phyloP scores from a whole-genome alignment of 2,113 vertebrate species.

The Dromiciops gliroides region DNA sequence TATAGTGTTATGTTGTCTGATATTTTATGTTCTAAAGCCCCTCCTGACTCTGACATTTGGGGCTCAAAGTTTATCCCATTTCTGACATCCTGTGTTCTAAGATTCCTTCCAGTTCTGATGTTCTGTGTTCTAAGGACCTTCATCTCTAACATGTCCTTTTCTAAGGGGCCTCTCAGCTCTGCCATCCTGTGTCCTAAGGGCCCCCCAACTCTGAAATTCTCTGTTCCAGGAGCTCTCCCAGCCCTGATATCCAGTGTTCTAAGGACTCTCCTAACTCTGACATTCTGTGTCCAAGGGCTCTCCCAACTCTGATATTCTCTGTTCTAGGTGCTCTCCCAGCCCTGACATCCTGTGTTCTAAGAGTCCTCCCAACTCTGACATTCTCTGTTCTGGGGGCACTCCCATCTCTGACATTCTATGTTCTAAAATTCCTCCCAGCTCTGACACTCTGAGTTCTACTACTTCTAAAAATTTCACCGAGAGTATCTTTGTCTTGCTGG shows the following conservation, averaged over 20 bases:
- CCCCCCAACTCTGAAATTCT: neutral
- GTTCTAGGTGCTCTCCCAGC: neutral
- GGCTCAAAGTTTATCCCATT: neutral
- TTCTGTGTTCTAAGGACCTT: fast-evolving
- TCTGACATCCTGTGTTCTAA: neutral
- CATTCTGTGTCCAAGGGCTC: no score
- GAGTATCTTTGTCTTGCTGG: neutral
- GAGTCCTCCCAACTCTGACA: neutral
- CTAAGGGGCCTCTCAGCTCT: neutral
- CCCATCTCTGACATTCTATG: no score
- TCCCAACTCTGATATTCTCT: neutral
- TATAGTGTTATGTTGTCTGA: neutral
- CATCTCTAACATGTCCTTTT: no score
- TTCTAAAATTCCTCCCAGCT: no score
- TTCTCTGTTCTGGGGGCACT: neutral
- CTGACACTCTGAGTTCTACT: neutral
- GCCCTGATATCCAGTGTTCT: neutral
- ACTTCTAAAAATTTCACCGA: neutral
- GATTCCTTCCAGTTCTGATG: neutral
- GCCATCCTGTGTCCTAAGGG: neutral
- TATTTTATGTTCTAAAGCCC: neutral
- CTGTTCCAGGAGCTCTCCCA: neutral
- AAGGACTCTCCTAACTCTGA: neutral
- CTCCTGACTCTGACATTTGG: neutral
- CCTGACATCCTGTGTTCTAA: neutral